Base-by-base conservation (phyloP, 2,888 invertebrate genomes). In the Caenorhabditis sp. region DNA sequence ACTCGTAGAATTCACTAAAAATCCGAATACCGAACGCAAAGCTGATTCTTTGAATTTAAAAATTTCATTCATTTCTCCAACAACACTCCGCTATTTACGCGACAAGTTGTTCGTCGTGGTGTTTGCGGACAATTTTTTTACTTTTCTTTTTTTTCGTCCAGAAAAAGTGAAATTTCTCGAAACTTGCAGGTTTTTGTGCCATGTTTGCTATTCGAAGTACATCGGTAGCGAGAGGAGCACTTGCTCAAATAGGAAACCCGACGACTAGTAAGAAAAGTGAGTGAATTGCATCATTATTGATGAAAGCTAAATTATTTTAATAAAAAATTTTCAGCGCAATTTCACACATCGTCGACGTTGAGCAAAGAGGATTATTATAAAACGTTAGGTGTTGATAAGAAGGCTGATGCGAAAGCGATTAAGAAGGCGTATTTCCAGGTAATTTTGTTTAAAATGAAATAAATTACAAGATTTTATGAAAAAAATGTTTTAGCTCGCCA, bases 341-440 rank as follows among this genome's bases (percentile, higher is more conserved):
- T 76, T 20, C 79, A 79, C 53, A 69, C 75, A 26, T 54, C 72
- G 1, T 31, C 25, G 38, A n/a, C 56, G 25, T 26, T 58, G 4
- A 59, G 26, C 5, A 80, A 80, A 61, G 77, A 91, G 80, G 93
- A 96, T 89, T 99, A 96, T 88, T 99, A 99, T 88, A 92, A 95
- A 85, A 92, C 94, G 17, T 90, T 99, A 59, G 97, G 96, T 14
- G 93, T 99, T 0, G 90, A 94, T 0, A 93, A 93, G 88, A 95
- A 94, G 89, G 91, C 95, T 0, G 93, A 94, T 21, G 89, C 90
- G 31, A 94, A 95, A 88, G 96, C 97, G 75, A 90, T 90, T 59
- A 90, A 91, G 81, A 90, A 90, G 77, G 89, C 90, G 10, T 90
- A 90, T 83, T 90, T 90, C 81, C 84, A 96, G 90, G 90, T 89